phyloP scores from a whole-genome alignment of 2,888 invertebrate species.

The Fabriciana adippe region DNA sequence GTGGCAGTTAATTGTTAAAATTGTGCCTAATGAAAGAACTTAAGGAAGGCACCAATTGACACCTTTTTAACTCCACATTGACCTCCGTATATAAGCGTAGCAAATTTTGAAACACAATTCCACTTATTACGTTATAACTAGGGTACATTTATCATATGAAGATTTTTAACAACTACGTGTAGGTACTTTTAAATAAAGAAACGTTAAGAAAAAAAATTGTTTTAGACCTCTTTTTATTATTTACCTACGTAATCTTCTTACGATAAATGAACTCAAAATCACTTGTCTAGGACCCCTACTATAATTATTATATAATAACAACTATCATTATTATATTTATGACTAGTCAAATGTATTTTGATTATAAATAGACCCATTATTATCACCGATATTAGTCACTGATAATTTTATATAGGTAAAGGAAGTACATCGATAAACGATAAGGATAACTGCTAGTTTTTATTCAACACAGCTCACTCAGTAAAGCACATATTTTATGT shows the following conservation, averaged over 20 bases:
- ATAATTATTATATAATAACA: constrained; percentile 14
- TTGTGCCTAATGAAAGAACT: constrained; percentile 22
- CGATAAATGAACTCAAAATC: no score
- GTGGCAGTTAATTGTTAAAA: constrained; percentile 29
- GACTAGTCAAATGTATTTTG: constrained; percentile 32
- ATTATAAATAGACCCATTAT: constrained; percentile 23
- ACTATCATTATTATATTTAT: constrained; percentile 30
- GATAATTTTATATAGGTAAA: background rate
- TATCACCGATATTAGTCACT: constrained; percentile 1
- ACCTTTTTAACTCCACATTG: constrained; percentile 24
- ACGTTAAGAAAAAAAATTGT: no score
- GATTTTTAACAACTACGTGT: background rate
- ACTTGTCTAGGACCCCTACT: background rate
- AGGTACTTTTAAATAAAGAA: background rate
- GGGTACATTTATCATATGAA: background rate
- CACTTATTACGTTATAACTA: background rate
- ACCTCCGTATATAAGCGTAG: constrained; percentile 5
- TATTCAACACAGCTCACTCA: no score
- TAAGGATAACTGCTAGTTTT: no score
- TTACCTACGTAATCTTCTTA: no score
- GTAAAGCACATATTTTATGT: no score
- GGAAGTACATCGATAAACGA: no score
- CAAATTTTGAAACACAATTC: constrained; percentile 2
- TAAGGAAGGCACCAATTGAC: constrained; percentile 30
- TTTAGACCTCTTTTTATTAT: no score